A percentile compares a stretch with the other conserved stretches of the same genome.
Conservation (phyloP, 2,888 invertebrate genomes). For the Agrotis exclamationis region DNA sequence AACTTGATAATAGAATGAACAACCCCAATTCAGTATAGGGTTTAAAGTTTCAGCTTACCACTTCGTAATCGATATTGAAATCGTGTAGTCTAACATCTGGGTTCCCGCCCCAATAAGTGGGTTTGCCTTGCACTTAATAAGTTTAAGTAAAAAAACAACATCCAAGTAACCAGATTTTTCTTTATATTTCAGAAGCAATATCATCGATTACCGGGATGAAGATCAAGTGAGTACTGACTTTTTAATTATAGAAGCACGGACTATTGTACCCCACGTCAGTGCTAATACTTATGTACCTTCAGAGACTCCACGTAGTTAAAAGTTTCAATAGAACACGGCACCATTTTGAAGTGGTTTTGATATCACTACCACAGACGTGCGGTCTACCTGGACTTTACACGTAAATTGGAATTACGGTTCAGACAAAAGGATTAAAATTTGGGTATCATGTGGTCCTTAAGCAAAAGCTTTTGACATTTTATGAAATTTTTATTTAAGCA, state of each 20-base stretch:
- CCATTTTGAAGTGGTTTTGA: background rate
- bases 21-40: background rate
- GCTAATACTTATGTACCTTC: background rate
- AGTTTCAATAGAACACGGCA: background rate
- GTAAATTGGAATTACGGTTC: background rate
- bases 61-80: background rate
- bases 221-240: constrained; percentile 82
- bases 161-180: background rate
- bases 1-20: too few species aligned
- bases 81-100: background rate
- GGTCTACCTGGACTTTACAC: background rate
- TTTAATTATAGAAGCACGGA: background rate
- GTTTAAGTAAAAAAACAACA: background rate
- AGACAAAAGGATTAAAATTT: background rate
- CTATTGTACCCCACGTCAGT: background rate
- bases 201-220: constrained; percentile 84
- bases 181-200: constrained; percentile 84
- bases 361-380: background rate
- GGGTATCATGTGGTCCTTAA: too few species aligned
- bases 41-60: background rate
- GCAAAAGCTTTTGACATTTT: too few species aligned
- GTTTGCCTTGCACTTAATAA: too few species aligned
- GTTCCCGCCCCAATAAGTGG: too few species aligned
- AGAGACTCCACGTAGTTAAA: background rate
- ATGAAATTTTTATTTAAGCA: too few species aligned